Evolutionary conservation across 2,113 vertebrate species (phyloP).

Genomic region (Myotis brandtii): DNA sequence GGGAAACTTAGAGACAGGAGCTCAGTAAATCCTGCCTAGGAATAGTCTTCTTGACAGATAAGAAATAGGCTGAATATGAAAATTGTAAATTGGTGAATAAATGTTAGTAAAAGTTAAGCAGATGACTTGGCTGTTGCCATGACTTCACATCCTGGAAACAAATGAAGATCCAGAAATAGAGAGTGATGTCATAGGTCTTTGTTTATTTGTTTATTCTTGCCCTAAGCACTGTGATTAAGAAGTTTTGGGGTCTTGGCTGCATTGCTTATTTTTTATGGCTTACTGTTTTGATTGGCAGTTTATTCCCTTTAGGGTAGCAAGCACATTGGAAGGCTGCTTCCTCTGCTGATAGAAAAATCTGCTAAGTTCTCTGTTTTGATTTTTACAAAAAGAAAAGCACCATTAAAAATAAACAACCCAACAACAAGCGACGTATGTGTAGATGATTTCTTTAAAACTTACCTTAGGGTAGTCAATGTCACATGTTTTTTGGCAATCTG

Average conservation of each 20-base stretch:
- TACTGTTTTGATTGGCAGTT: not conserved
- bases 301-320: not conserved
- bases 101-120: not conserved
- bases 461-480: not conserved
- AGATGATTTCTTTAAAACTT: not conserved
- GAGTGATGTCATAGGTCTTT: not conserved
- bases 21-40: not conserved
- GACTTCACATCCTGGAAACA: constrained; percentile 22
- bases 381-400: not conserved
- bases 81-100: not conserved
- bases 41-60: not conserved
- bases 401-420: not conserved
- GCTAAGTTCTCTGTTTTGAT: constrained; percentile 33
- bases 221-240: not conserved
- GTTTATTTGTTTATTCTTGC: constrained; percentile 18
- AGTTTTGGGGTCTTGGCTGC: not conserved
- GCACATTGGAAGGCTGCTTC: not conserved
- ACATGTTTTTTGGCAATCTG: not conserved
- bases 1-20: not conserved
- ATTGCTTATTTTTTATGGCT: not conserved
- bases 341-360: constrained; percentile 3
- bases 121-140: constrained; percentile 12
- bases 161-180: constrained; percentile 46
- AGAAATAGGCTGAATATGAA: constrained; percentile 27
- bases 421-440: not conserved